Evolutionary conservation across 2,797 vertebrate species (phyloP).

Genomic region (Melanogrammus aeglefinus): DNA sequence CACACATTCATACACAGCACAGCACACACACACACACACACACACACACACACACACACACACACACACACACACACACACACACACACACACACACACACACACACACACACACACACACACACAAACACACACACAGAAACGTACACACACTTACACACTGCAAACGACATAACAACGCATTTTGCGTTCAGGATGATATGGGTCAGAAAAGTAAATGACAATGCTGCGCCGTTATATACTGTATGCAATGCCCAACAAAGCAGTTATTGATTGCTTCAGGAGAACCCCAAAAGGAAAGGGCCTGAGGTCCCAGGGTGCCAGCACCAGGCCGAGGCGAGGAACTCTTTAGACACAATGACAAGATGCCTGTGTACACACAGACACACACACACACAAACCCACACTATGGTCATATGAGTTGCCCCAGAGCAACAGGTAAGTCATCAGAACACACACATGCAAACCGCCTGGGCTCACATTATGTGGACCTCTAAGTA

Average conservation of each 20-base stretch:
- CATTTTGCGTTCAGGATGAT: too few species aligned
- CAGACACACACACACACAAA: neutral
- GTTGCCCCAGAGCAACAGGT: constrained; percentile 31
- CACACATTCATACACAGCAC: constrained; percentile 6
- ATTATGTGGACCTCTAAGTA: constrained; percentile 6
- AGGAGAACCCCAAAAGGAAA: neutral
- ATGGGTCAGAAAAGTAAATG: neutral
- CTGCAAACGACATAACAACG: too few species aligned
- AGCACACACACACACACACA: constrained; percentile 9
- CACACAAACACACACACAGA: constrained; percentile 2
- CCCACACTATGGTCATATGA: constrained; percentile 17
- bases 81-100: constrained; percentile 15
- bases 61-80: neutral
- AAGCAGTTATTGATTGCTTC: neutral
- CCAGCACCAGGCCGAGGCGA: neutral
- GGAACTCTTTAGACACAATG: neutral
- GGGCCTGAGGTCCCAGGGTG: too few species aligned
- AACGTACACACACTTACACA: neutral
- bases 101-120: constrained; percentile 4
- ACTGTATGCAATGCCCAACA: neutral
- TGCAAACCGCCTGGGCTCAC: neutral
- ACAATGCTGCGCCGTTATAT: neutral
- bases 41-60: neutral
- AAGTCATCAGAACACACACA: constrained; percentile 27
- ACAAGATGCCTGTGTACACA: neutral